Percentiles rank a stretch among this genome's conserved stretches.
Evolutionary conservation across 1,140 invertebrate genomes (phyloP).

Genomic region (Zaprionus tsacasi): DNA sequence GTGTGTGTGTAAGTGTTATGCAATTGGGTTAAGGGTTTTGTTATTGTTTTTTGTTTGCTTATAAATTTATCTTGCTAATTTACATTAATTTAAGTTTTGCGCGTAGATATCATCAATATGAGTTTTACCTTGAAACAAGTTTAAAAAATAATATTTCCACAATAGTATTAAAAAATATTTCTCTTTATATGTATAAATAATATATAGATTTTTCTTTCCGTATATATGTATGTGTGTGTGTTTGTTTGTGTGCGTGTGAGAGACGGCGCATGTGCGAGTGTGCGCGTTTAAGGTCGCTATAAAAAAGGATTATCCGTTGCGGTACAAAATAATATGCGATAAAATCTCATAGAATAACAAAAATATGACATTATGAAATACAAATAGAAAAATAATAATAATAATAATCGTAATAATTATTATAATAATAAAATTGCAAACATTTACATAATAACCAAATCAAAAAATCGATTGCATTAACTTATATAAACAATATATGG

Average conservation of each 20-base stretch:
- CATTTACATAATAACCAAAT: constrained; percentile 69
- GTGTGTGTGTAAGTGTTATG: constrained; percentile 20
- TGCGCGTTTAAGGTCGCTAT: constrained; percentile 58
- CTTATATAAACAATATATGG: constrained; percentile 60
- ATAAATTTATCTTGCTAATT: constrained; percentile 50
- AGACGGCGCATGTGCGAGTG: constrained; percentile 35
- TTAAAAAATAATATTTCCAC: constrained; percentile 69
- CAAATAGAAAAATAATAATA: constrained; percentile 60
- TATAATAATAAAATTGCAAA: constrained; percentile 60
- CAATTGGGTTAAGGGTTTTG: constrained; percentile 18
- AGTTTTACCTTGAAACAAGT: constrained; percentile 67
- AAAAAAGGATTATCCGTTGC: constrained; percentile 44
- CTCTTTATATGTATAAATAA: constrained; percentile 70
- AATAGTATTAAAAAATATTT: constrained; percentile 66
- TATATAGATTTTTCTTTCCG: constrained; percentile 28
- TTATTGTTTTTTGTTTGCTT: constrained; percentile 14
- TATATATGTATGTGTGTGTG: constrained; percentile 46
- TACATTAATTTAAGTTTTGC: constrained; percentile 77
- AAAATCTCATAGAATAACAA: constrained; percentile 80
- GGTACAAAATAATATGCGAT: constrained; percentile 49
- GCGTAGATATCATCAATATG: constrained; percentile 59
- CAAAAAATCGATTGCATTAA: constrained; percentile 70
- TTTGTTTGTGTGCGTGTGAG: constrained; percentile 32
- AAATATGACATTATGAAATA: constrained; percentile 61
- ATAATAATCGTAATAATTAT: constrained; percentile 29